phyloP scores from a whole-genome alignment of 2,113 vertebrate genomes.

The Ammospiza caudacuta region DNA sequence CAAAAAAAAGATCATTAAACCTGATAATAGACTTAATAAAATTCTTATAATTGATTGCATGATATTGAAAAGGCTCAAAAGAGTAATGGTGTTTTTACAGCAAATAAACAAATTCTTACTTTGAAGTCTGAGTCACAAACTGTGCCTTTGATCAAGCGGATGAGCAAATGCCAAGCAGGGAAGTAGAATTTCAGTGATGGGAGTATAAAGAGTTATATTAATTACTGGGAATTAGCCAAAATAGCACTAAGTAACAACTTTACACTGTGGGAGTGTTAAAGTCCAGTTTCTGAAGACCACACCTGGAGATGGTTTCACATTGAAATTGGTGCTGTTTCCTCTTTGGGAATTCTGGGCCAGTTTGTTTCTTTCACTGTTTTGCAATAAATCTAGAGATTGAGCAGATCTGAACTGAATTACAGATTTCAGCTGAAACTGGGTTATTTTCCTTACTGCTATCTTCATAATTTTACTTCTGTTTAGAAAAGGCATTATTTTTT shows the following conservation, averaged over 20 bases:
- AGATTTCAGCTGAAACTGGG: background rate
- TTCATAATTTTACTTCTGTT: background rate
- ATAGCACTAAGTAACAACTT: constrained; percentile 2
- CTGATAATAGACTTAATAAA: constrained; percentile 2
- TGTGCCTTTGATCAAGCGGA: constrained; percentile 68
- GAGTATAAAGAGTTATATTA: constrained; percentile 42
- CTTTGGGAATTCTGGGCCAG: background rate
- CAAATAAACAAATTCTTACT: constrained; percentile 32
- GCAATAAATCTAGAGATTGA: background rate
- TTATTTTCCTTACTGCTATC: background rate
- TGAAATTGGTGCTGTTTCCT: background rate
- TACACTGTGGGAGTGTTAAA: background rate
- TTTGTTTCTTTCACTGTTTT: background rate
- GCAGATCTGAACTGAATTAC: background rate
- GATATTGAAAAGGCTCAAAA: background rate
- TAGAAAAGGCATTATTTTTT: background rate
- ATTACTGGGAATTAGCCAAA: constrained; percentile 29
- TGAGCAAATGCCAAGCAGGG: constrained; percentile 39
- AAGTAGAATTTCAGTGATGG: constrained; percentile 29
- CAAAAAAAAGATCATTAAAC: background rate
- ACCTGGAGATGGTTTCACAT: background rate
- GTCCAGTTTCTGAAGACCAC: background rate
- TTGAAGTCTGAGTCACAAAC: constrained; percentile 63
- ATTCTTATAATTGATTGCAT: background rate
- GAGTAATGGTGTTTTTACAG: constrained; percentile 35